Percentiles rank a stretch among this genome's conserved stretches.
Evolutionary conservation across 2,113 vertebrate genomes (phyloP).

Genomic region (Apus apus): DNA sequence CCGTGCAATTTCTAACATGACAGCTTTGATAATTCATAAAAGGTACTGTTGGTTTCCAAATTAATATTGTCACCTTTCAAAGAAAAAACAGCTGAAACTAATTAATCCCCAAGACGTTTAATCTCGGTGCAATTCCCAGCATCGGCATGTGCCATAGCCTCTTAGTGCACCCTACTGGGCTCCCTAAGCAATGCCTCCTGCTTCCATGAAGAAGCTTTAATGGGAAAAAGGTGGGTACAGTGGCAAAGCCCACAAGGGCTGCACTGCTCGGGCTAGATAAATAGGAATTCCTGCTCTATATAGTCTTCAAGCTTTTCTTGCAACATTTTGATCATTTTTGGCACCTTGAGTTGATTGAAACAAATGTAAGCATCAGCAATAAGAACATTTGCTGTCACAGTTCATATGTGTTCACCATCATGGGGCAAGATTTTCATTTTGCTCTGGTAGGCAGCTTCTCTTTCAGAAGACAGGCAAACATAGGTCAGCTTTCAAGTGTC

Average conservation of each 20-base stretch:
- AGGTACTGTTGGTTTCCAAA: not conserved
- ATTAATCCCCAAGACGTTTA: not conserved
- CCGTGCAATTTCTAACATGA: slow-evolving; percentile 15
- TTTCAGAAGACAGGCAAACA: not conserved
- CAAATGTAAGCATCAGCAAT: not conserved
- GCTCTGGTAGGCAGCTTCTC: not conserved
- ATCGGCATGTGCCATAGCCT: not conserved
- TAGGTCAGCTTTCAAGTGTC: not conserved
- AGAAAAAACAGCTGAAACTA: not conserved
- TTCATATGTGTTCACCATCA: not conserved
- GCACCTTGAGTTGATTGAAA: not conserved
- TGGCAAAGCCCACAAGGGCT: not conserved
- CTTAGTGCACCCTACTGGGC: slow-evolving; percentile 63
- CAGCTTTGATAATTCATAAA: slow-evolving; percentile 40
- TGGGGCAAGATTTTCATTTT: not conserved
- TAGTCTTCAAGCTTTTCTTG: not conserved
- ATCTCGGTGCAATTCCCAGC: not conserved
- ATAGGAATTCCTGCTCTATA: not conserved
- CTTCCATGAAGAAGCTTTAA: not conserved
- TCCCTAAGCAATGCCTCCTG: not conserved
- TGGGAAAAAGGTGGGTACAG: not conserved
- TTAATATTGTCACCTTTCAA: slow-evolving; percentile 9
- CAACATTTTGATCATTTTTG: not conserved
- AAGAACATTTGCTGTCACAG: not conserved
- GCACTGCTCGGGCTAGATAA: not conserved